Evolutionary conservation across 2,797 vertebrate genomes (phyloP).

Genomic region (Lepus oiostolus): DNA sequence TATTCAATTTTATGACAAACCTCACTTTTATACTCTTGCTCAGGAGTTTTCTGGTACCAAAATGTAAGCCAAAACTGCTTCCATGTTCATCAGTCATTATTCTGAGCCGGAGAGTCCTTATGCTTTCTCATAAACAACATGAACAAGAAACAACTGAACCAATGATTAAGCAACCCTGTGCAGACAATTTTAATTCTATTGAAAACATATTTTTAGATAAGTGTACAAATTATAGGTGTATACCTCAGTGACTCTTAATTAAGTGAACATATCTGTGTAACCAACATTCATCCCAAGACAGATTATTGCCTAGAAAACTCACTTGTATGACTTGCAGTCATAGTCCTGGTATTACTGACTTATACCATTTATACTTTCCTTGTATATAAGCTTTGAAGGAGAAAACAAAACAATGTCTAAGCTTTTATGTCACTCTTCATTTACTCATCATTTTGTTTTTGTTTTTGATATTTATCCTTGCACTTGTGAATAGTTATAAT

Average conservation of each 20-base stretch:
- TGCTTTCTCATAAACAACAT: constrained; percentile 61
- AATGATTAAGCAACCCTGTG: constrained; percentile 26
- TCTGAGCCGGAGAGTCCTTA: constrained; percentile 65
- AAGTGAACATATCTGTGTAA: constrained; percentile 22
- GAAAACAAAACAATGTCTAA: background rate
- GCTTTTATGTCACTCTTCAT: constrained; percentile 20
- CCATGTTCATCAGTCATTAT: constrained; percentile 58
- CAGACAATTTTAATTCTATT: constrained; percentile 32
- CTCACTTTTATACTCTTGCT: constrained; percentile 70
- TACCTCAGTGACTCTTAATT: background rate
- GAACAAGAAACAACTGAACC: constrained; percentile 56
- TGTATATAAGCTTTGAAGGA: constrained; percentile 47
- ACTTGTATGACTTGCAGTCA: background rate
- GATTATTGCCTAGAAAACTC: background rate
- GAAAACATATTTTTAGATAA: constrained; percentile 42
- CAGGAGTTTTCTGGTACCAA: constrained; percentile 73
- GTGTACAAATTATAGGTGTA: background rate
- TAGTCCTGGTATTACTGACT: background rate
- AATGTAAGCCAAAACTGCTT: constrained; percentile 65
- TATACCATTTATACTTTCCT: background rate
- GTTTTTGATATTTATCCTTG: constrained; percentile 26
- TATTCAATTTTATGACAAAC: constrained; percentile 73
- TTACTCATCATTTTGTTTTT: constrained; percentile 29
- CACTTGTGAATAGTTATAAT: constrained; percentile 1
- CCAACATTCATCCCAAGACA: constrained; percentile 19